These are phyloP conservation scores for Hyperoplus lanceolatus DNA, from an alignment of 2,797 vertebrate species.

Conservation along the genomic window DNA sequence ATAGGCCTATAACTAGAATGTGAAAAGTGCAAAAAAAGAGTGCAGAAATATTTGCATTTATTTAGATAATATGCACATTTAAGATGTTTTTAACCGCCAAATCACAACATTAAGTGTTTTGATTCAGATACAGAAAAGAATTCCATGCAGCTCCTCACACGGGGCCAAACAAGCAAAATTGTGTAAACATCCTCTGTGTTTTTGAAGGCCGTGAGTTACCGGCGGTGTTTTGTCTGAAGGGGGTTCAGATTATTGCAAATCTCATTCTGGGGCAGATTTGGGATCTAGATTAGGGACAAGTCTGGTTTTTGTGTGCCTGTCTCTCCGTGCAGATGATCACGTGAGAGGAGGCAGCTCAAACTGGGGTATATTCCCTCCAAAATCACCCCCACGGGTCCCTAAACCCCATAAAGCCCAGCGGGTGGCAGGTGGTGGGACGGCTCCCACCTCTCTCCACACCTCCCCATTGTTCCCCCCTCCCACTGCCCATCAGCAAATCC, in stretches of 20 bases:
- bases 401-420: slow-evolving; percentile 54
- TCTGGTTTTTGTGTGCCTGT: slow-evolving; percentile 46
- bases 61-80: slow-evolving; percentile 1
- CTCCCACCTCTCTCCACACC: slow-evolving; percentile 24
- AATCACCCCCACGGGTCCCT: slow-evolving; percentile 27
- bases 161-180: slow-evolving; percentile 1
- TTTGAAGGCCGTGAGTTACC: slow-evolving; percentile 16
- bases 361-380: slow-evolving; percentile 30
- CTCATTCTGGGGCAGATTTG: slow-evolving; percentile 70
- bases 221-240: slow-evolving; percentile 67
- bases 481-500: slow-evolving; percentile 19
- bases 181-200: slow-evolving; percentile 65
- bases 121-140: slow-evolving; percentile 44
- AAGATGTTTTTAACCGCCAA: slow-evolving; percentile 7
- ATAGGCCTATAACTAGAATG: background rate
- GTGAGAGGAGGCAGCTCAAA: slow-evolving; percentile 47
- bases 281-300: slow-evolving; percentile 72
- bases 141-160: slow-evolving; percentile 19
- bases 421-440: slow-evolving; percentile 70
- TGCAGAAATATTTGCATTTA: slow-evolving; percentile 1
- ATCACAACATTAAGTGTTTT: slow-evolving; percentile 44
- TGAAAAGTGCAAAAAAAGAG: background rate
- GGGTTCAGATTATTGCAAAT: slow-evolving; percentile 70
- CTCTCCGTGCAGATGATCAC: slow-evolving; percentile 35
- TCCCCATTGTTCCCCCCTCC: slow-evolving; percentile 30